These are phyloP conservation scores for Apistogramma diplotaenia DNA, from an alignment of 2,113 vertebrate species.

Conservation along the genomic window DNA sequence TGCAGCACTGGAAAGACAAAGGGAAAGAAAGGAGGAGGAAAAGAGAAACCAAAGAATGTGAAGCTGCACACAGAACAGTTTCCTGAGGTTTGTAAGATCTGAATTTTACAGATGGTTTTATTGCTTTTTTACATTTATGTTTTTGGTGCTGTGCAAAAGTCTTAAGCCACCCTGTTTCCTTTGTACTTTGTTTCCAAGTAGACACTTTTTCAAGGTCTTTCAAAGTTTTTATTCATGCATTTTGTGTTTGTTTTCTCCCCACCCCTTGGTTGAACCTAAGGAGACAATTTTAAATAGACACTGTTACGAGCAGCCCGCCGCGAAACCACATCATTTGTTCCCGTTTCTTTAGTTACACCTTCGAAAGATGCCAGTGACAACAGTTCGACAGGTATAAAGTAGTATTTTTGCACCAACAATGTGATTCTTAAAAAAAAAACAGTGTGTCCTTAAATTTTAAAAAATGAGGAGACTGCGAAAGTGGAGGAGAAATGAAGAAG, in stretches of 20 bases:
- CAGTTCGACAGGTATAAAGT: background rate
- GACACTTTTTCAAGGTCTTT: background rate
- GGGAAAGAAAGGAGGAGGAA: conserved; percentile 83
- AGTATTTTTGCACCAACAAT: background rate
- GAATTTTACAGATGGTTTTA: background rate
- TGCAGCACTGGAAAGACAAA: conserved; percentile 81
- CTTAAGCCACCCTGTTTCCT: background rate
- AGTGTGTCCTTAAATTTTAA: background rate
- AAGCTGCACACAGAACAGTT: conserved; percentile 66
- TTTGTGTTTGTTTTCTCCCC: too few relatives aligned
- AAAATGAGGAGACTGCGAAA: background rate
- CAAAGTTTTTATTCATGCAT: background rate
- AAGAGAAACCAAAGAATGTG: conserved; percentile 81
- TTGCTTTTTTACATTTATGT: background rate
- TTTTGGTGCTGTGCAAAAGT: background rate
- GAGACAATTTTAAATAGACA: too few relatives aligned
- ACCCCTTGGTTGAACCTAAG: too few relatives aligned
- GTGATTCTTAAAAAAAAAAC: background rate
- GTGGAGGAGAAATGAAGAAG: background rate
- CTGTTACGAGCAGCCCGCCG: too few relatives aligned
- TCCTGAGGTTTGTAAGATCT: conserved; percentile 68
- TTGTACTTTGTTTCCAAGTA: background rate
- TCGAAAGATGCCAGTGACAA: background rate
- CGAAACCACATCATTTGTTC: too few relatives aligned
- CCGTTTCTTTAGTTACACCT: too few relatives aligned